A percentile compares a stretch with the other conserved stretches of the same genome.
phyloP scores from a whole-genome alignment of 53 echinoderm and acorn worm species.

The Astropecten irregularis region DNA sequence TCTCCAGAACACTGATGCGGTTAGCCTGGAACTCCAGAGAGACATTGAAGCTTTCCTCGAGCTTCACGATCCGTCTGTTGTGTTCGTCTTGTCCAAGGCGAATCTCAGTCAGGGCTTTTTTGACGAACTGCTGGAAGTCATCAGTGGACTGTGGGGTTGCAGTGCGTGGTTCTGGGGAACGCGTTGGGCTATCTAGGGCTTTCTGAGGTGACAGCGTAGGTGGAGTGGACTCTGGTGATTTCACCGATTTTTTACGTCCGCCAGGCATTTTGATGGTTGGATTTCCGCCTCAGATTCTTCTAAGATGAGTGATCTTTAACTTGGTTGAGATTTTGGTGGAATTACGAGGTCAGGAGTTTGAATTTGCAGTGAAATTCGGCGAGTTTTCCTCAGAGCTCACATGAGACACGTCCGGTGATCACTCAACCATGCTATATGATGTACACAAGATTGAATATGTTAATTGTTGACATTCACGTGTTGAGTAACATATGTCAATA shows the following conservation, averaged over 20 bases:
- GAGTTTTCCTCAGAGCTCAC: too few species aligned
- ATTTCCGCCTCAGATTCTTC: not conserved
- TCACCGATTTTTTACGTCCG: conserved; percentile 2
- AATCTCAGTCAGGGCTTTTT: not conserved
- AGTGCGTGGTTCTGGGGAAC: not conserved
- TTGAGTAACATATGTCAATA: too few species aligned
- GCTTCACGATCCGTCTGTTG: not conserved
- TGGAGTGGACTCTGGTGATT: not conserved
- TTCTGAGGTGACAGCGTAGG: not conserved
- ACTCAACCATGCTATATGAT: too few species aligned
- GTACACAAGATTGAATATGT: too few species aligned
- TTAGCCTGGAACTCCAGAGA: not conserved
- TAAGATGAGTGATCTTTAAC: not conserved
- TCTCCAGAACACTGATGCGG: not conserved
- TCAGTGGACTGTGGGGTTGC: not conserved
- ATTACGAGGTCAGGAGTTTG: too few species aligned
- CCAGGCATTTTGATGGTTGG: not conserved
- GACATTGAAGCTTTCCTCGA: too few species aligned
- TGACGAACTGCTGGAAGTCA: not conserved
- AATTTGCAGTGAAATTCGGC: too few species aligned
- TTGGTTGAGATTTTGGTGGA: too few species aligned
- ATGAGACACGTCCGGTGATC: too few species aligned
- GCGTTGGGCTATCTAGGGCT: not conserved
- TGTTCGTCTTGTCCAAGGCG: not conserved
- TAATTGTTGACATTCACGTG: too few species aligned